Conservation (phyloP, 1,140 invertebrate species). For the Cephus cinctus region DNA sequence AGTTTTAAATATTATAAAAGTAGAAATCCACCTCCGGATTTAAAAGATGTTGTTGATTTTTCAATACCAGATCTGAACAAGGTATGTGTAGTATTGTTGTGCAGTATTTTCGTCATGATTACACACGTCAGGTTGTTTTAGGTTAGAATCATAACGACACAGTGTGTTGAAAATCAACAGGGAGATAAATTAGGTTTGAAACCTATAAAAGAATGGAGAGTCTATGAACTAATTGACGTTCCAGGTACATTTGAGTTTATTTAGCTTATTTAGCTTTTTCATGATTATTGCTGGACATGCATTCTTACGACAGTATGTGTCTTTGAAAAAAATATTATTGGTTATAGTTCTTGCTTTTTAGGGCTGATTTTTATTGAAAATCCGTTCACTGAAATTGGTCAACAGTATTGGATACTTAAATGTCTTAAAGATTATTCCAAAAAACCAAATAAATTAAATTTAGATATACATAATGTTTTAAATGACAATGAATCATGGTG, state of each 20-base stretch:
- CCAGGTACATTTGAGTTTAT: no score
- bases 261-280: no score
- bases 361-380: constrained; percentile 80
- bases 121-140: constrained; percentile 22
- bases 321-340: constrained; percentile 5
- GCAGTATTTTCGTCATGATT: constrained; percentile 10
- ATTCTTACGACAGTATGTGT: no score
- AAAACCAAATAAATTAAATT: constrained; percentile 77
- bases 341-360: constrained; percentile 31
- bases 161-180: constrained; percentile 9
- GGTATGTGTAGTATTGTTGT: constrained; percentile 22
- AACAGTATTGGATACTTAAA: constrained; percentile 79
- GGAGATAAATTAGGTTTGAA: constrained; percentile 52
- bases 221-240: constrained; percentile 58
- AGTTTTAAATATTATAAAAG: constrained; percentile 64
- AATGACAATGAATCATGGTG: constrained; percentile 53
- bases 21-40: constrained; percentile 51
- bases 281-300: no score
- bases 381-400: constrained; percentile 76
- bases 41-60: constrained; percentile 58
- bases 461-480: constrained; percentile 62
- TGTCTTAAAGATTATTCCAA: constrained; percentile 75
- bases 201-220: constrained; percentile 57
- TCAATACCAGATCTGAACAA: constrained; percentile 18
- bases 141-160: constrained; percentile 32